A percentile compares a stretch with the other conserved stretches of the same genome.
These are phyloP conservation scores for Stegodyphus mimosarum DNA, from an alignment of 1,140 invertebrate genomes.

Conservation along the genomic window DNA sequence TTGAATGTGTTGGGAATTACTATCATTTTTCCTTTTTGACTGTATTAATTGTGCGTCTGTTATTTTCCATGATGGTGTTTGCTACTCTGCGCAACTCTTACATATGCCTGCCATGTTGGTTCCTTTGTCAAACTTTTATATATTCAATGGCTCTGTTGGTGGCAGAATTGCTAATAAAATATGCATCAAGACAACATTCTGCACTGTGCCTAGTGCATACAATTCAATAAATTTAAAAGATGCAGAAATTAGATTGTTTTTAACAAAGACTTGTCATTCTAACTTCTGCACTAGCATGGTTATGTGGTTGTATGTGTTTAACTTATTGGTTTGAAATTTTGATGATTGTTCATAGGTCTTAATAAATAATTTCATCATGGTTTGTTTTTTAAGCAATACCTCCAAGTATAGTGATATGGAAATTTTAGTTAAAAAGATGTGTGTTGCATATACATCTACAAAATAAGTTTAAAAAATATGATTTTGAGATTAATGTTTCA, in stretches of 20 bases:
- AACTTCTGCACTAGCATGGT: constrained; percentile 31
- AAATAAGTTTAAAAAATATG: constrained; percentile 6
- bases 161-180: constrained; percentile 6
- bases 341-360: not conserved
- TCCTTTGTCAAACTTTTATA: constrained; percentile 23
- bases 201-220: constrained; percentile 21
- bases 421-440: not conserved
- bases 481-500: not conserved
- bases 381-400: not conserved
- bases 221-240: not conserved
- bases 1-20: not conserved
- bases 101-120: constrained; percentile 21
- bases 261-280: constrained; percentile 15
- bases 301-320: constrained; percentile 12
- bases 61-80: constrained; percentile 18
- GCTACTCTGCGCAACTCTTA: not conserved
- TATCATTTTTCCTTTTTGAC: constrained; percentile 18
- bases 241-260: constrained; percentile 23
- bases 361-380: not conserved
- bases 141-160: constrained; percentile 17
- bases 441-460: not conserved
- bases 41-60: constrained; percentile 14
- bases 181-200: constrained; percentile 2
- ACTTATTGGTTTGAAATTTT: constrained; percentile 4
- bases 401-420: not conserved